Percentiles rank a stretch among this genome's conserved stretches.
These are phyloP conservation scores for Melanotaenia pygmaea DNA, from an alignment of 2,797 vertebrate species.

Conservation along the genomic window DNA sequence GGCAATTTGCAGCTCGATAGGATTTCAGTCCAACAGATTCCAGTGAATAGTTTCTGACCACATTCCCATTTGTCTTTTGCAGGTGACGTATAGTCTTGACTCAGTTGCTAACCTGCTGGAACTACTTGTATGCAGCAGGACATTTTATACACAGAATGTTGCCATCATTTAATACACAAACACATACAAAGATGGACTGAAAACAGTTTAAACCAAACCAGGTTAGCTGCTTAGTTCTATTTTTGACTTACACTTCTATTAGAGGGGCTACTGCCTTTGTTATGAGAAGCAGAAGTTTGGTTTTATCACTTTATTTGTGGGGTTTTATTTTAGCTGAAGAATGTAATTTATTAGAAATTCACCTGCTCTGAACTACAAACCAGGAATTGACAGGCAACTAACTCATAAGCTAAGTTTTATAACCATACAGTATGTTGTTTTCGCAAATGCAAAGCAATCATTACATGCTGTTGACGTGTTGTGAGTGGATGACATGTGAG, in stretches of 20 bases:
- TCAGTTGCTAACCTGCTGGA: neutral
- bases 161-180: neutral
- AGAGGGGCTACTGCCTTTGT: neutral
- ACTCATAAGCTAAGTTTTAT: neutral
- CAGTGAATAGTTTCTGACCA: conserved; percentile 3
- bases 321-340: neutral
- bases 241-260: neutral
- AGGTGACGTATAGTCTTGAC: neutral
- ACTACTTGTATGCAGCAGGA: neutral
- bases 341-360: neutral
- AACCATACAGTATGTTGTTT: neutral
- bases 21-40: neutral
- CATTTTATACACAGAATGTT: neutral
- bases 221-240: neutral
- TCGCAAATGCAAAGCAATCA: neutral
- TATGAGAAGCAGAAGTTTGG: neutral
- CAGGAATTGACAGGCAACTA: neutral
- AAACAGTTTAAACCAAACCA: conserved; percentile 4
- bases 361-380: neutral
- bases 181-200: neutral
- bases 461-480: neutral
- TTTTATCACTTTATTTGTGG: neutral
- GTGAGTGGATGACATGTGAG: neutral
- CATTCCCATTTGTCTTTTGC: conserved; percentile 3
- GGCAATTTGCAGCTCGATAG: conserved; percentile 10